These are phyloP conservation scores for Cheilinus undulatus DNA, from an alignment of 2,113 vertebrate genomes.

Conservation along the genomic window DNA sequence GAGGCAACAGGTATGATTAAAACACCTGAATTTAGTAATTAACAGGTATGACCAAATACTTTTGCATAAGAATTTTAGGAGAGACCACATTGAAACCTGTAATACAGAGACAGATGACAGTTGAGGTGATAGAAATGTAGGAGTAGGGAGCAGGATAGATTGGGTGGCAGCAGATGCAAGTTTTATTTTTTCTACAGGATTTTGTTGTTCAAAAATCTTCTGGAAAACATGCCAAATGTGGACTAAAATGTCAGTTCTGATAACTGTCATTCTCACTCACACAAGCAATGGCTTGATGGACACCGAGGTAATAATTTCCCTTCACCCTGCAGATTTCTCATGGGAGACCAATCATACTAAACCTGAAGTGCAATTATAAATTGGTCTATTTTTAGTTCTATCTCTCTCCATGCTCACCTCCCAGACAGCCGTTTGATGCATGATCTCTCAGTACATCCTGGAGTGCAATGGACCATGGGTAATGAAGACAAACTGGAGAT, in stretches of 20 bases:
- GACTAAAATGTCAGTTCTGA: constrained; percentile 23
- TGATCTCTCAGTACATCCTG: constrained; percentile 38
- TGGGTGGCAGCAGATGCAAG: neutral
- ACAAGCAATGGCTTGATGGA: constrained; percentile 24
- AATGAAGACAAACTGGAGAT: constrained; percentile 63
- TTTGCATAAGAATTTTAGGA: too few species aligned
- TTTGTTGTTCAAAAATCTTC: neutral
- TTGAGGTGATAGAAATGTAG: too few species aligned
- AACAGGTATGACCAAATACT: too few species aligned
- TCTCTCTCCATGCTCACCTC: constrained; percentile 48
- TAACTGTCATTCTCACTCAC: constrained; percentile 25
- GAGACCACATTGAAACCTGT: too few species aligned
- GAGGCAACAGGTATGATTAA: too few species aligned
- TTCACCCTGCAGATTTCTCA: constrained; percentile 34
- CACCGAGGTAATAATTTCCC: constrained; percentile 32
- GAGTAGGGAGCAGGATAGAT: neutral
- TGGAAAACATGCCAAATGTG: neutral
- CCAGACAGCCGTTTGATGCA: constrained; percentile 52
- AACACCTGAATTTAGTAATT: too few species aligned
- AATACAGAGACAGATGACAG: too few species aligned
- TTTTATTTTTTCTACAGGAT: neutral
- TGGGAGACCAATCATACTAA: constrained; percentile 39
- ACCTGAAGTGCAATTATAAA: constrained; percentile 54
- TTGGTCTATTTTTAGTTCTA: constrained; percentile 36
- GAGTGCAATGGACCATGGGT: constrained; percentile 51